A percentile compares a stretch with the other conserved stretches of the same genome.
phyloP scores from a whole-genome alignment of 2,113 vertebrate genomes.

The Platichthys flesus region DNA sequence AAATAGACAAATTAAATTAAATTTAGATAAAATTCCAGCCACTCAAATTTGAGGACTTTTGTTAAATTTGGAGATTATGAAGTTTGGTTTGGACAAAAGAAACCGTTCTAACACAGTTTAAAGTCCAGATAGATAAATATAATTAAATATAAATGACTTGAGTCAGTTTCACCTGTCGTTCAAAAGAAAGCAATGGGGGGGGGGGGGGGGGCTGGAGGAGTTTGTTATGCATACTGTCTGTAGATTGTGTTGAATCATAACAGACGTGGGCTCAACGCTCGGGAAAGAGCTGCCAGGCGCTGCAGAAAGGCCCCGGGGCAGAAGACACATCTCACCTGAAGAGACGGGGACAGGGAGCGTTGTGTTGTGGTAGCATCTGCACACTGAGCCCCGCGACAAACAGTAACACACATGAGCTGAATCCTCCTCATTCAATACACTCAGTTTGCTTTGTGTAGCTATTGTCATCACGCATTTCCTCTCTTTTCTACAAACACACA shows the following conservation, averaged over 20 bases:
- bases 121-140: no score
- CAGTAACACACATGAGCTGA: neutral
- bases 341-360: conserved; percentile 2
- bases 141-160: no score
- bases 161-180: no score
- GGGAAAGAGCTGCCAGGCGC: conserved; percentile 14
- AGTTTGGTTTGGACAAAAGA: no score
- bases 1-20: no score
- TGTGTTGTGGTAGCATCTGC: neutral
- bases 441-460: conserved; percentile 4
- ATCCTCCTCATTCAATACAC: conserved; percentile 6
- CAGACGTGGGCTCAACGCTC: neutral
- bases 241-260: conserved; percentile 9
- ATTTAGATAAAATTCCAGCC: no score
- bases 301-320: neutral
- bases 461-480: conserved; percentile 36
- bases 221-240: neutral
- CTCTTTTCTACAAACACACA: neutral
- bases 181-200: neutral
- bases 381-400: neutral
- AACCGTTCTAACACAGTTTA: no score
- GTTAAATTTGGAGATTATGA: no score
- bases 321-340: neutral
- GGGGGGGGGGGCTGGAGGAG: neutral
- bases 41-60: no score